Evolutionary conservation across 2,888 invertebrate genomes (phyloP).

Genomic region (Drosophila atroscutellata): DNA sequence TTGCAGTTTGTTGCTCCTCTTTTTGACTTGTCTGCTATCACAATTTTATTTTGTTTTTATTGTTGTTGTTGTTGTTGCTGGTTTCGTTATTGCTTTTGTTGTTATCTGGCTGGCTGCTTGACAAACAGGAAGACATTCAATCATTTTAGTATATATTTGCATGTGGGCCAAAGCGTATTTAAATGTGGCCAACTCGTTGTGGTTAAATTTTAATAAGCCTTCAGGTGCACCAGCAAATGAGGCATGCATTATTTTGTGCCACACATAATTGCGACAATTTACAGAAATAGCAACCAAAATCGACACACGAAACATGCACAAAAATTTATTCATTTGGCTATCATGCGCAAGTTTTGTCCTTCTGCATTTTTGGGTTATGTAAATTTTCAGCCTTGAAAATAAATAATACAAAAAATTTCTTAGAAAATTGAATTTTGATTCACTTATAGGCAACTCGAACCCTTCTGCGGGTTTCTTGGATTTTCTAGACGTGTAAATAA

Average conservation of each 20-base stretch:
- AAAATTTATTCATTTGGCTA: constrained; percentile 27
- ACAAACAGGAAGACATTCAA: constrained; percentile 29
- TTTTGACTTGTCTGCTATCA: constrained; percentile 51
- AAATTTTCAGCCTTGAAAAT: constrained; percentile 38
- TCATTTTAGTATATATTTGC: background rate
- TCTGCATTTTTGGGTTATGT: constrained; percentile 29
- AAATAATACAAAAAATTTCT: background rate
- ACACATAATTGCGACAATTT: constrained; percentile 55
- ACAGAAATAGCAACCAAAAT: constrained; percentile 15
- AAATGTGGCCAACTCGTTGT: constrained; percentile 31
- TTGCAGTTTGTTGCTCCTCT: constrained; percentile 68
- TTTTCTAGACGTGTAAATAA: background rate
- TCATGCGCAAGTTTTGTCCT: constrained; percentile 33
- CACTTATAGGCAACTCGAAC: background rate
- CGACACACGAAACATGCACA: background rate
- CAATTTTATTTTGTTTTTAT: constrained; percentile 43
- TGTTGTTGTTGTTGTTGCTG: constrained; percentile 10
- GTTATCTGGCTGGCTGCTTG: constrained; percentile 23
- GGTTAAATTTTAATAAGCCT: constrained; percentile 67
- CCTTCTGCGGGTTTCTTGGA: background rate
- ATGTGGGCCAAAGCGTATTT: constrained; percentile 30
- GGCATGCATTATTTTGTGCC: constrained; percentile 75
- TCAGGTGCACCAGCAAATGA: constrained; percentile 80
- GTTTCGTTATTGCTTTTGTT: constrained; percentile 5
- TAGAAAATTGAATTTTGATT: background rate